Base-by-base conservation (phyloP, 1,140 invertebrate genomes). In the Pseudomyrmex gracilis region DNA sequence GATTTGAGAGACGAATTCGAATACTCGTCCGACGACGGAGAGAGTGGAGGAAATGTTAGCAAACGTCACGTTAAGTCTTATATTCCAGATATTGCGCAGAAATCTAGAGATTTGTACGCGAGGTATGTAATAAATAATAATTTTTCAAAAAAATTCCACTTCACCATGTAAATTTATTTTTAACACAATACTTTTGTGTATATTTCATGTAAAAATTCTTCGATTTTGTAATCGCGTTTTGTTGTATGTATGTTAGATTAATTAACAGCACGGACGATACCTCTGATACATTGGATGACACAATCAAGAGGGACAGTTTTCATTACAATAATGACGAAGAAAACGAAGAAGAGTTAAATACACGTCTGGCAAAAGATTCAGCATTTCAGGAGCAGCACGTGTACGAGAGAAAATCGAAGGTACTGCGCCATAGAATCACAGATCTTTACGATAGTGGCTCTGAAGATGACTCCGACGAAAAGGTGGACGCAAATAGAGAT, bases 101-200 rank as follows among this genome's bases (percentile, higher is more conserved):
- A 88, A 66, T 92, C 91, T 17, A 91, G 85, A 77, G 85, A 86
- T 43, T 84, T 92, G n/a, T 85, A 90, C 34, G 66, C 80, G 53
- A 92, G 91, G 91, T 78, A 73, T 58, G 34, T 77, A 51, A 53
- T 17, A 73, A 10, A 57, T 53, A 63, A 45, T 71, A 58, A 22
- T 66, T 34, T 55, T 34, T 2, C 24, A 13, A 70, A 73, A 71
- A 55, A 20, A 55, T 47, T 17, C 7, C 2, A 15, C 43, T 9
- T 1, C 49, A 47, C n/a, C 20, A 8, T 64, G 15, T 17, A 53
- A n/a, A 10, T 49, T 45, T 66, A 34, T 34, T 10, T 68, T 43
- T 60, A 45, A 34, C 71, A 1, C 49, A 15, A 51, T 51, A 24
- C 8, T 20, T 58, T 45, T 51, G 12, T 15, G 20, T 47, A n/a